Percentiles rank a stretch among this genome's conserved stretches.
Evolutionary conservation across 1,140 invertebrate genomes (phyloP).

Genomic region (Papilio xuthus): DNA sequence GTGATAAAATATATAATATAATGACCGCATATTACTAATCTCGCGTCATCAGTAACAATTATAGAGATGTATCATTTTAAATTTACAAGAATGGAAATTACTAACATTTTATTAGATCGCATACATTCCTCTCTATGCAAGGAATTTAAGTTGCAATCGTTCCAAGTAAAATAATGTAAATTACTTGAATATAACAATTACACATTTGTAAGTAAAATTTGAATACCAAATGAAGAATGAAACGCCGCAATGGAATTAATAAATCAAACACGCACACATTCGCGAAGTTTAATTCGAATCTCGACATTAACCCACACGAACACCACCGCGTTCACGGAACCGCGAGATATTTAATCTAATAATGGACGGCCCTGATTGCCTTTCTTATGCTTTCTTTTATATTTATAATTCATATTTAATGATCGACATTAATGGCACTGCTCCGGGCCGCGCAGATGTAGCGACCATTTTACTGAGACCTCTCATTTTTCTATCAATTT

Average conservation of each 20-base stretch:
- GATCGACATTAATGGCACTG: conserved; percentile 66
- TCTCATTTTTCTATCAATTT: conserved; percentile 42
- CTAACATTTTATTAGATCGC: not conserved
- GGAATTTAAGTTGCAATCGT: conserved; percentile 22
- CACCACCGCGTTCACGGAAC: conserved; percentile 36
- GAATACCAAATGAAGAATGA: conserved; percentile 28
- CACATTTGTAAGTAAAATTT: conserved; percentile 9
- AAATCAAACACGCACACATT: conserved; percentile 36
- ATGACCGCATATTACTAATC: conserved; percentile 61
- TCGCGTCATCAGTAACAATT: conserved; percentile 79
- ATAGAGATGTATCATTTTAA: conserved; percentile 70
- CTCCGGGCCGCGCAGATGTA: conserved; percentile 48
- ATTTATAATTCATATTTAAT: conserved; percentile 72
- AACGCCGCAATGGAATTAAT: conserved; percentile 28
- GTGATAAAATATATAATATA: conserved; percentile 36
- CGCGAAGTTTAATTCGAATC: conserved; percentile 34
- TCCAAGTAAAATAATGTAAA: conserved; percentile 38
- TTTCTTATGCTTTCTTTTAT: conserved; percentile 66
- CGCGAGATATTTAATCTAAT: conserved; percentile 66
- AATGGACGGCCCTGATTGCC: conserved; percentile 61
- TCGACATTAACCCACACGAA: conserved; percentile 35
- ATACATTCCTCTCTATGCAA: not conserved
- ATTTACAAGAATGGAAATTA: not conserved
- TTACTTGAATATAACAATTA: conserved; percentile 21
- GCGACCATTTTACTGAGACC: conserved; percentile 48